These are phyloP conservation scores for Pipistrellus pipistrellus DNA, from an alignment of 2,797 vertebrate genomes.

Conservation along the genomic window DNA sequence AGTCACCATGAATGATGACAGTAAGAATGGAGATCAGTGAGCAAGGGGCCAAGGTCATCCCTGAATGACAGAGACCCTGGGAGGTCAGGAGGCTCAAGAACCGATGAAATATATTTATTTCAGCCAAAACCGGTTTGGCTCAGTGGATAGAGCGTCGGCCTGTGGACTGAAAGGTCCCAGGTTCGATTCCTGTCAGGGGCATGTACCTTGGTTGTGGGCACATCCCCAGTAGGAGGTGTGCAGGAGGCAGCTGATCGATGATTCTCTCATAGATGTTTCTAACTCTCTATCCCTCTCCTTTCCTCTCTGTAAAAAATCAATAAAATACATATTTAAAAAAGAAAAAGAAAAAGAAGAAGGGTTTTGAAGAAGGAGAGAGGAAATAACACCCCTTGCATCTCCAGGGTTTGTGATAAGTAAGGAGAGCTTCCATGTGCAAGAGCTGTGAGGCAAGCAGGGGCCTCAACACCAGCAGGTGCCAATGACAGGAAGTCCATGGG, in stretches of 20 bases:
- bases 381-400: background rate
- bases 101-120: background rate
- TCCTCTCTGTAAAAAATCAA: too few species aligned
- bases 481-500: background rate
- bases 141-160: too few species aligned
- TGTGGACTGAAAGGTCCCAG: too few species aligned
- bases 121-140: background rate
- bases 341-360: background rate
- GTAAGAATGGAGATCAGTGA: fast-evolving
- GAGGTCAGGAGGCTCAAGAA: background rate
- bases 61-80: background rate
- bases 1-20: background rate
- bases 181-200: too few species aligned
- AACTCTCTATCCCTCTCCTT: too few species aligned
- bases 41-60: background rate
- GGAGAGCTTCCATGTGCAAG: background rate
- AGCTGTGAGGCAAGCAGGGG: background rate
- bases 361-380: conserved; percentile 5
- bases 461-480: background rate
- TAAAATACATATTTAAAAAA: too few species aligned
- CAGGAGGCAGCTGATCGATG: too few species aligned
- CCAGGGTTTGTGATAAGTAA: background rate
- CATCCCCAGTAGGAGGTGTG: too few species aligned
- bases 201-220: too few species aligned
- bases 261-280: too few species aligned